phyloP scores from a whole-genome alignment of 2,797 vertebrate species.

The Dipus sagitta region DNA sequence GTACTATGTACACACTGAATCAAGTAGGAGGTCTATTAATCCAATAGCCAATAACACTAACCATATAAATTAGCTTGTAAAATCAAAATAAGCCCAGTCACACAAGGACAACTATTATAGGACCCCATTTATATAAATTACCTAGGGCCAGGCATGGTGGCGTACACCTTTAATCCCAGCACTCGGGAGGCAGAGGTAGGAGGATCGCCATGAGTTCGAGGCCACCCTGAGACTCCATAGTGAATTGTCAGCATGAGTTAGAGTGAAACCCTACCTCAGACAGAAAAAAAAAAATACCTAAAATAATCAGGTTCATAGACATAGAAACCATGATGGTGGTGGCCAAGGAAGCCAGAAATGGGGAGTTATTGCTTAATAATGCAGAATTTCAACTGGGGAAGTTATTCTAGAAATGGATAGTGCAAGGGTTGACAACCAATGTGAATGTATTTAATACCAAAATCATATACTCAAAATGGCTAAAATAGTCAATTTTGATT shows the following conservation, averaged over 20 bases:
- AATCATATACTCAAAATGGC: neutral
- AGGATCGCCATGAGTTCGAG: too few species aligned
- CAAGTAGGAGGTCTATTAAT: constrained; percentile 3
- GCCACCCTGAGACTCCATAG: too few species aligned
- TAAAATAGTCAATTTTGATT: neutral
- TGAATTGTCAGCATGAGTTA: too few species aligned
- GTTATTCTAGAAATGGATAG: neutral
- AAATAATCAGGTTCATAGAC: neutral
- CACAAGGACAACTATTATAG: constrained; percentile 15
- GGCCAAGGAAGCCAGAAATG: neutral
- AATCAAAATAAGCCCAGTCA: neutral
- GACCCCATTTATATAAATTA: constrained; percentile 2
- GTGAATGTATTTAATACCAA: neutral
- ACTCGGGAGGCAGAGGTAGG: too few species aligned
- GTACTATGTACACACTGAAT: neutral
- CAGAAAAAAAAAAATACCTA: neutral
- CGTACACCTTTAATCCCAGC: too few species aligned
- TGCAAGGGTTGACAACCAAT: neutral
- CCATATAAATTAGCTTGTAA: neutral
- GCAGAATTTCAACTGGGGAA: constrained; percentile 14
- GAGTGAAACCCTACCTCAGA: too few species aligned
- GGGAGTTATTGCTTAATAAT: neutral
- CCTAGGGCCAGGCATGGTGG: neutral
- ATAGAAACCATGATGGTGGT: neutral
- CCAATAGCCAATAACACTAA: neutral